Percentiles rank a stretch among this genome's conserved stretches.
These are phyloP conservation scores for Aurelia aurita complex sp. Pacific DNA, from an alignment of 30 jellyfish, hydroid and myxozoan species.

Conservation along the genomic window DNA sequence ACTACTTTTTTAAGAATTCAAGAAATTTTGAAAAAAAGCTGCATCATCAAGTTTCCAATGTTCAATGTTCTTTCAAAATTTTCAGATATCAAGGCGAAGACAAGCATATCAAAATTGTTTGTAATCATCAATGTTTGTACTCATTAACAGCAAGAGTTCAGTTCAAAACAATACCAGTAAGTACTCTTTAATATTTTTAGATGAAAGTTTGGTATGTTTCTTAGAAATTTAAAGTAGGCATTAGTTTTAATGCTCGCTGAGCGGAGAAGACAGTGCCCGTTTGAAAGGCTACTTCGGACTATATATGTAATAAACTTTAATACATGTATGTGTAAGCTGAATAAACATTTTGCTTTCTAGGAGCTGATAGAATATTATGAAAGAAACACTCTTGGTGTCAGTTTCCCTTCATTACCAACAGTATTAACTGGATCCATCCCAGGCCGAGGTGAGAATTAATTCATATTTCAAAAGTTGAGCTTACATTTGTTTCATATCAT, in stretches of 20 bases:
- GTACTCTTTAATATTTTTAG: background rate
- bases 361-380: conserved; percentile 79
- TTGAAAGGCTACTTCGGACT: too few relatives aligned
- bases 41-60: too few relatives aligned
- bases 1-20: too few relatives aligned
- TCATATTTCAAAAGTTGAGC: too few relatives aligned
- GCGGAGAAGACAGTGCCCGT: too few relatives aligned
- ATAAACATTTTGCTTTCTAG: background rate
- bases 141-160: conserved; percentile 75
- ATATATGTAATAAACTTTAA: too few relatives aligned
- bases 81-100: conserved; percentile 62
- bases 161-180: conserved; percentile 60
- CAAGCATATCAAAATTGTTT: conserved; percentile 78
- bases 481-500: too few relatives aligned
- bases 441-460: conserved; percentile 37
- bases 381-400: conserved; percentile 74
- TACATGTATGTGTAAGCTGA: too few relatives aligned
- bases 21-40: too few relatives aligned
- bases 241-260: too few relatives aligned
- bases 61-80: background rate
- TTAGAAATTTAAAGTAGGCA: too few relatives aligned
- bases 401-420: conserved; percentile 90
- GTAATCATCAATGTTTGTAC: conserved; percentile 7
- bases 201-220: too few relatives aligned
- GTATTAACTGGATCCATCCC: conserved; percentile 70